Percentiles rank a stretch among this genome's conserved stretches.
Conservation (phyloP, 2,888 invertebrate genomes). For the Pristionchus fissidentatus region DNA sequence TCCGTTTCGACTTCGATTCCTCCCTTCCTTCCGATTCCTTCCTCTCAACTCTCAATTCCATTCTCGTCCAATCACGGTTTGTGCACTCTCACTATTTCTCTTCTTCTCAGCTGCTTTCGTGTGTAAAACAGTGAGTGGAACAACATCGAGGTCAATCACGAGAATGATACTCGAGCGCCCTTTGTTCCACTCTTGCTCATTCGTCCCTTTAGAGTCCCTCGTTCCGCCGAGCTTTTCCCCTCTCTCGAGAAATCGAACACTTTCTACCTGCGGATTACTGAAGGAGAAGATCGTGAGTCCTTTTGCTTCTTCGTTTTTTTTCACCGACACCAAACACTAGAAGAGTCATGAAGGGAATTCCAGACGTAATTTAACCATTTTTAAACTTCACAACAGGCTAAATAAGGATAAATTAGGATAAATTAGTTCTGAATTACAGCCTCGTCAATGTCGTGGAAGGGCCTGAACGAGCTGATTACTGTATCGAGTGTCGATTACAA, state of each 20-base stretch:
- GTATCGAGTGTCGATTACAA: constrained; percentile 1
- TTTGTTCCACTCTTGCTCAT: constrained; percentile 6
- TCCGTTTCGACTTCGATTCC: neutral
- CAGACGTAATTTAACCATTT: neutral
- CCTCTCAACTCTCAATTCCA: neutral
- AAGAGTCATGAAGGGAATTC: neutral
- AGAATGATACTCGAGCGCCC: constrained; percentile 14
- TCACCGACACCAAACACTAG: neutral
- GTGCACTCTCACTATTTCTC: neutral
- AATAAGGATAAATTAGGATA: neutral
- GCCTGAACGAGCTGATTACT: neutral
- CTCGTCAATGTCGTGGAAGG: constrained; percentile 11
- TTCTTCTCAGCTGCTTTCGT: neutral
- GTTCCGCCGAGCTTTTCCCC: neutral
- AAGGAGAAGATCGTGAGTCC: too few species aligned
- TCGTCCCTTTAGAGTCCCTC: neutral
- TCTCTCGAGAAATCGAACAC: neutral
- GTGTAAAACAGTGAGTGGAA: constrained; percentile 32
- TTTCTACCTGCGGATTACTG: too few species aligned
- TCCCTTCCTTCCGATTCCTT: neutral
- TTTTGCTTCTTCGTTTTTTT: too few species aligned
- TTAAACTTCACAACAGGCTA: neutral
- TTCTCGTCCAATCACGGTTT: constrained; percentile 6
- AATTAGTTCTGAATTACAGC: neutral
- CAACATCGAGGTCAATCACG: constrained; percentile 20